Evolutionary conservation across 2,888 invertebrate species (phyloP).

Genomic region (Sylvicola cinctus): DNA sequence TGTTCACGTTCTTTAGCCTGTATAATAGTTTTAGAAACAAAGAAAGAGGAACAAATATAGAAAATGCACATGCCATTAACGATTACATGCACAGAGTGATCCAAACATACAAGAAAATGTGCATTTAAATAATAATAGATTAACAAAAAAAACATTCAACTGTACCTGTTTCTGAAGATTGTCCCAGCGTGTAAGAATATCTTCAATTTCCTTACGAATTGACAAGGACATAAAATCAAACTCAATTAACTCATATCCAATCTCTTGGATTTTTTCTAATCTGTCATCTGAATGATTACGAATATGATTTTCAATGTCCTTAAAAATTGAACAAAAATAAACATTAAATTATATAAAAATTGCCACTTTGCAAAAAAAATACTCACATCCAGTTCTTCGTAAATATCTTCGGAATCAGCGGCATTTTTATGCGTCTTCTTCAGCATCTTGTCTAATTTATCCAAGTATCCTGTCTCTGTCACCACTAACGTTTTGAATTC

Average conservation of each 20-base stretch:
- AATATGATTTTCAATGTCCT: constrained; percentile 70
- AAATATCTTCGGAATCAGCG: constrained; percentile 81
- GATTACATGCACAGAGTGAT: no score
- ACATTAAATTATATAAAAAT: neutral
- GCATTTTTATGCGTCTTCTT: constrained; percentile 43
- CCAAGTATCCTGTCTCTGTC: constrained; percentile 52
- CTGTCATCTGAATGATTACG: constrained; percentile 52
- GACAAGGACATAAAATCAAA: constrained; percentile 52
- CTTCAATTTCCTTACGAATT: constrained; percentile 43
- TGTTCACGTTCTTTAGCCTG: constrained; percentile 23
- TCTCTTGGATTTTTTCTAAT: constrained; percentile 49
- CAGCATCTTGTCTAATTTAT: constrained; percentile 57
- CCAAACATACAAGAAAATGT: no score
- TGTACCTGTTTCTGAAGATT: constrained; percentile 44
- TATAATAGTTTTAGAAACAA: constrained; percentile 2
- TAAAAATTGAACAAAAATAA: constrained; percentile 7
- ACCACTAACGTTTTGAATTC: constrained; percentile 60
- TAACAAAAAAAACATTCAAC: no score
- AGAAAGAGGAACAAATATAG: no score
- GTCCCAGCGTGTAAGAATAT: constrained; percentile 40
- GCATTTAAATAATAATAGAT: no score
- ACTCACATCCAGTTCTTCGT: constrained; percentile 70
- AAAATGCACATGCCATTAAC: no score
- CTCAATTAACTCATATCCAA: constrained; percentile 50
- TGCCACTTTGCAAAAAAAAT: constrained; percentile 1